Evolutionary conservation across 2,888 invertebrate species (phyloP), one percentile per base, ranked within the genome.

Genomic region (Trichopria drosophilae): DNA sequence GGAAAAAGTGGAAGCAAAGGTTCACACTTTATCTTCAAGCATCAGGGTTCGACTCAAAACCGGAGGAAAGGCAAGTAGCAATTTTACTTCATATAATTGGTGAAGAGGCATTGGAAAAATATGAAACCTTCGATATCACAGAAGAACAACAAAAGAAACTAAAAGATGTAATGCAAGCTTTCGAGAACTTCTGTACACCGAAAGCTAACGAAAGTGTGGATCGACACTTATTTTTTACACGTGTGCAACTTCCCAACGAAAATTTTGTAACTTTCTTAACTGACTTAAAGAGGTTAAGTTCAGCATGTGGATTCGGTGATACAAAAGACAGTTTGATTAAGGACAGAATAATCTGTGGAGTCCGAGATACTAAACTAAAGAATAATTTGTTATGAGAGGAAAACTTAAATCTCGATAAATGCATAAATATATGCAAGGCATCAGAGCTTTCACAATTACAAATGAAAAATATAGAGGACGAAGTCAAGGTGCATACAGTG

Each of bases 31-130:
- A 51, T 34, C 39, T 58, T 5, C 44, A 46, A 44, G 64, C 65
- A 1, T 58, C 60, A 26, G 61, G 62, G 45, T 19, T 60, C 6
- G 37, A 53, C 4, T 32, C 47, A 18, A 62, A 53, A 23, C 18
- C 44, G 1, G 49, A 48, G 3, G 53, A 55, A 22, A 51, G 55
- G 12, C 60, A 63, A 48, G 56, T 63, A 0, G 61, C 59, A 19
- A 49, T 63, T 32, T 59, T 66, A 15, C 36, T 65, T 13, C 63
- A 65, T 36, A 36, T 57, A 1, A 56, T 65, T 13, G 63, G 62
- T 7, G 49, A 60, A 4, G 57, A 58, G 26, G 61, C 61, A 2
- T 15, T 61, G 1, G 62, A 66, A 24, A 57, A 61, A 15, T 65
- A 34, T 28, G 58, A 64, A 5, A 65, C 58, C 7, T 60, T 65